phyloP scores from a whole-genome alignment of 2,888 invertebrate species.

The Chrysina gloriosa region DNA sequence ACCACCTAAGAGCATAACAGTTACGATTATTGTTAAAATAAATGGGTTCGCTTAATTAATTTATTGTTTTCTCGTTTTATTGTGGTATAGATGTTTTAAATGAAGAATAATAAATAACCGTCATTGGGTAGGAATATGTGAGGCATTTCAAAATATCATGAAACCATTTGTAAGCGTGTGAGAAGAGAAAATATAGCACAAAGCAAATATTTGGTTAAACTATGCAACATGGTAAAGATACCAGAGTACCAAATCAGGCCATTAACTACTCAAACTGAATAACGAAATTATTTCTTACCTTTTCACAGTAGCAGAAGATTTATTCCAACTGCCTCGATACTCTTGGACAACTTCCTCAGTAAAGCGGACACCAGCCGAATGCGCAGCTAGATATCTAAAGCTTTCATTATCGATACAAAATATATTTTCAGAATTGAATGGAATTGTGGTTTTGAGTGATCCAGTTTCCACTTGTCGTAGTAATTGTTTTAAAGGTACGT shows the following conservation, averaged over 20 bases:
- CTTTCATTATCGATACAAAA: constrained; percentile 61
- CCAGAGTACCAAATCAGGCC: background rate
- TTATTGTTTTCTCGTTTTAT: no score
- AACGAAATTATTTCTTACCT: constrained; percentile 10
- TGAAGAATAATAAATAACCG: no score
- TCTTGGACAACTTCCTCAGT: constrained; percentile 42
- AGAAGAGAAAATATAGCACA: no score
- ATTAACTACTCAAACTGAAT: background rate
- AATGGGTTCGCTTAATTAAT: no score
- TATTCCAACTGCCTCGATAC: constrained; percentile 52
- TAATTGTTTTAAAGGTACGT: constrained; percentile 50
- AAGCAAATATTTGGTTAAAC: no score
- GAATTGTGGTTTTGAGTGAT: constrained; percentile 53
- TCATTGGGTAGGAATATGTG: no score
- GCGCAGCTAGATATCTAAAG: constrained; percentile 57
- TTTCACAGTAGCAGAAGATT: constrained; percentile 42
- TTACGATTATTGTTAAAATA: no score
- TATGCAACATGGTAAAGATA: no score
- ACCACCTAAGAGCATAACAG: no score
- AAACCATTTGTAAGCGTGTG: background rate
- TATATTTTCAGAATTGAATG: constrained; percentile 53
- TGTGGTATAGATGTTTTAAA: background rate
- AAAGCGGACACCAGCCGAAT: constrained; percentile 50
- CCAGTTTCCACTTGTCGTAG: constrained; percentile 49
- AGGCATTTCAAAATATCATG: background rate